These are phyloP conservation scores for Peromyscus polionotus DNA, from an alignment of 2,113 vertebrate species.

Conservation along the genomic window DNA sequence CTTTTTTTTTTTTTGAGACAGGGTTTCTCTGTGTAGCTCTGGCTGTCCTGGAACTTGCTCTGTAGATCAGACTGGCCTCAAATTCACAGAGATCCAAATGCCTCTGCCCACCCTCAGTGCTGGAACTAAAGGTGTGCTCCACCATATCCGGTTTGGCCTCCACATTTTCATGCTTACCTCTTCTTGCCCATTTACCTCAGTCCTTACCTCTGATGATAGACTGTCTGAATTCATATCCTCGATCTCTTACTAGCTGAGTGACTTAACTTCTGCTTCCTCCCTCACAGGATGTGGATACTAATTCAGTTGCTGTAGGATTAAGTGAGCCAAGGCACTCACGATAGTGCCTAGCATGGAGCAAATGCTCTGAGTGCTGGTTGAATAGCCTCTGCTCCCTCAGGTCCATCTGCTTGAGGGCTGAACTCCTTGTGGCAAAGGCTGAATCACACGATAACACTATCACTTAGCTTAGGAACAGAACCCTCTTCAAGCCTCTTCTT, in stretches of 20 bases:
- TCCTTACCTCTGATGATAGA: not conserved
- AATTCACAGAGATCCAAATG: too few relatives aligned
- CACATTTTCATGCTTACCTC: not conserved
- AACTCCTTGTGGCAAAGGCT: not conserved
- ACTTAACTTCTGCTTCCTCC: slow-evolving; percentile 34
- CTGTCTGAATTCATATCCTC: not conserved
- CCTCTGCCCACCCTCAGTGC: too few relatives aligned
- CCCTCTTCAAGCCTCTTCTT: not conserved
- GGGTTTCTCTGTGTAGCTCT: too few relatives aligned
- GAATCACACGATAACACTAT: not conserved
- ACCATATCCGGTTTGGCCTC: not conserved
- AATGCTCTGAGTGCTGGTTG: not conserved
- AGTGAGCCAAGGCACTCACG: not conserved
- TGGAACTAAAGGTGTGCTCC: too few relatives aligned
- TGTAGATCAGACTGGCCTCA: too few relatives aligned
- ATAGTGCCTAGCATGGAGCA: not conserved
- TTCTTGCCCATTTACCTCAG: not conserved
- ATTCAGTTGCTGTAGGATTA: slow-evolving; percentile 29
- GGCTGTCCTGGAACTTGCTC: too few relatives aligned
- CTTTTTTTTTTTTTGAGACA: too few relatives aligned
- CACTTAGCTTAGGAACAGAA: slow-evolving; percentile 52
- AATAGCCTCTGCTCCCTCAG: not conserved
- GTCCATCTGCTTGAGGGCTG: not conserved
- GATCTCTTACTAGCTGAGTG: not conserved
- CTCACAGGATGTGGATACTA: slow-evolving; percentile 14